Percentiles rank a stretch among this genome's conserved stretches.
These are phyloP conservation scores for Drosophila kanekoi DNA, from an alignment of 2,888 invertebrate species.

Conservation along the genomic window DNA sequence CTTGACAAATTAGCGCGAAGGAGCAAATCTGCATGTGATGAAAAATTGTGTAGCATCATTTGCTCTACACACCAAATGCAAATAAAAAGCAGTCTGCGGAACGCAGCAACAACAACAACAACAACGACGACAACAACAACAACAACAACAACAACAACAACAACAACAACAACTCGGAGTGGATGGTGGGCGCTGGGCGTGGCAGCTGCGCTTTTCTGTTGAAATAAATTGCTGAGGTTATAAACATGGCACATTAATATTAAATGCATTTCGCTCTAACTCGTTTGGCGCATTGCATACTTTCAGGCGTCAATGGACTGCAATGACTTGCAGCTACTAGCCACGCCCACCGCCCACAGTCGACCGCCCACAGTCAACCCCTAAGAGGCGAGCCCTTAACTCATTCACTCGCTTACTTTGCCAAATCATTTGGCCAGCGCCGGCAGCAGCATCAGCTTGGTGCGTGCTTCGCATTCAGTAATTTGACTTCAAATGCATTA, in stretches of 20 bases:
- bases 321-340: conserved; percentile 68
- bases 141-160: conserved; percentile 14
- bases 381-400: background rate
- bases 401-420: conserved; percentile 38
- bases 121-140: conserved; percentile 9
- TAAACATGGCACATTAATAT: conserved; percentile 81
- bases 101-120: conserved; percentile 8
- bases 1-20: conserved; percentile 72
- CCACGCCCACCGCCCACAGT: background rate
- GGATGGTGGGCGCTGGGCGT: conserved; percentile 13
- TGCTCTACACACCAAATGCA: conserved; percentile 25
- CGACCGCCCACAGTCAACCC: no score
- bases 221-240: conserved; percentile 79
- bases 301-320: conserved; percentile 79
- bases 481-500: conserved; percentile 80
- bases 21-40: conserved; percentile 62
- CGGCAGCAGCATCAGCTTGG: conserved; percentile 45
- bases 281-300: conserved; percentile 62
- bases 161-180: conserved; percentile 1
- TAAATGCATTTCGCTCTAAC: conserved; percentile 73
- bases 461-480: conserved; percentile 77
- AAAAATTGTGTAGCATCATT: conserved; percentile 72
- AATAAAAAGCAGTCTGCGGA: conserved; percentile 24
- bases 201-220: conserved; percentile 9
- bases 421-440: conserved; percentile 58